These are phyloP conservation scores for Pangasius djambal DNA, from an alignment of 2,797 vertebrate species.

Conservation along the genomic window DNA sequence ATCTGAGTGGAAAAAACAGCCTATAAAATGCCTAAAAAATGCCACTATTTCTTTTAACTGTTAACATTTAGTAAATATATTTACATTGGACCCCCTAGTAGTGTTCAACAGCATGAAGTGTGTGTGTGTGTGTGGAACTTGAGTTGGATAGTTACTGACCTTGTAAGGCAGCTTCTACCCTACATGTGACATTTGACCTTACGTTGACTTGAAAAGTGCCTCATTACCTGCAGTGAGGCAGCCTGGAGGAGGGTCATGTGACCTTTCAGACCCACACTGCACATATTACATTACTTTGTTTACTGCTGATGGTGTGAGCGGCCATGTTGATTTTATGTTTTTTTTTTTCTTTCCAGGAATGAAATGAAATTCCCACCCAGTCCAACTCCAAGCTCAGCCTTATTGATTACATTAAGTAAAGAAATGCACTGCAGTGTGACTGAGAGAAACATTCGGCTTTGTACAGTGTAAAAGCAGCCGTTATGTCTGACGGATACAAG, in stretches of 20 bases:
- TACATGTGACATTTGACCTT: neutral
- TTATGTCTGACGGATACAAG: neutral
- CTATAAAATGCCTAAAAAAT: neutral
- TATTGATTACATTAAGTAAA: neutral
- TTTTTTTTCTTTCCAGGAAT: neutral
- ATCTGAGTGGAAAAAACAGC: neutral
- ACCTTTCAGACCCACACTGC: neutral
- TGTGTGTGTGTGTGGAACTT: neutral
- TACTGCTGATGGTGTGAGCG: neutral
- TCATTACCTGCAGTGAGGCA: constrained; percentile 3
- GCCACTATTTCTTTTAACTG: neutral
- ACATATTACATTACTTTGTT: neutral
- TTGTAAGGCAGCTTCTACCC: neutral
- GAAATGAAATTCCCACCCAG: neutral
- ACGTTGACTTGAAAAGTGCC: neutral
- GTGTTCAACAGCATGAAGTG: neutral
- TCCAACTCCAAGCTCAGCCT: neutral
- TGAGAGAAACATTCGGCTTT: neutral
- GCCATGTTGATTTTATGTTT: neutral
- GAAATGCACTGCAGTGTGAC: neutral
- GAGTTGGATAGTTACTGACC: neutral
- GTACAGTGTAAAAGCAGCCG: neutral
- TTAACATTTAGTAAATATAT: neutral
- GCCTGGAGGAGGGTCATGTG: neutral
- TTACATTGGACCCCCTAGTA: neutral